Percentiles rank a stretch among this genome's conserved stretches.
phyloP scores from a whole-genome alignment of 2,888 invertebrate genomes.

The Clitarchus hookeri region DNA sequence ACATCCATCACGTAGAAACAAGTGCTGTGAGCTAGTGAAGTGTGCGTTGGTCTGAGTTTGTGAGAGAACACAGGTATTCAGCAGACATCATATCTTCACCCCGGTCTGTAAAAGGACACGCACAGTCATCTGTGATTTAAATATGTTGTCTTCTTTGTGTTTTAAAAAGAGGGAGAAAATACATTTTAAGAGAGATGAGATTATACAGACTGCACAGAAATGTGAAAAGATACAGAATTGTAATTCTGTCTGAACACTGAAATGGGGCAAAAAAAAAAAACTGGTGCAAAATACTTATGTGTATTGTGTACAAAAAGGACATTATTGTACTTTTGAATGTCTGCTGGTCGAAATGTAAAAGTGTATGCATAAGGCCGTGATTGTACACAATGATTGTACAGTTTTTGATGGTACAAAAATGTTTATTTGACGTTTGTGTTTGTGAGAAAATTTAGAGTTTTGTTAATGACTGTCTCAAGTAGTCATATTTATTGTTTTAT shows the following conservation, averaged over 20 bases:
- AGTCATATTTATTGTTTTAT: not conserved
- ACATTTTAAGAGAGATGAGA: not conserved
- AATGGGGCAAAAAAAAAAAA: not conserved
- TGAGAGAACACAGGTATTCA: not conserved
- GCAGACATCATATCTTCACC: too few species aligned
- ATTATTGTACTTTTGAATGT: too few species aligned
- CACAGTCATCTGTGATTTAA: too few species aligned
- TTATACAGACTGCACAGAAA: not conserved
- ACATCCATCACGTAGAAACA: not conserved
- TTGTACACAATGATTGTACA: not conserved
- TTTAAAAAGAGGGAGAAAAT: not conserved
- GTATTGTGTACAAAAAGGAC: too few species aligned
- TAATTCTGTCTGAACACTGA: not conserved
- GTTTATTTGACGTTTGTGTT: not conserved
- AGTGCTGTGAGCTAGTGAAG: too few species aligned
- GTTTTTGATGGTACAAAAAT: not conserved
- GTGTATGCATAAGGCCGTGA: too few species aligned
- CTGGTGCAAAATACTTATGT: not conserved
- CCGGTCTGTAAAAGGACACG: too few species aligned
- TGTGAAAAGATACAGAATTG: not conserved
- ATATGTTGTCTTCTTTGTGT: too few species aligned
- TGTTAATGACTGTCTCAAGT: not conserved
- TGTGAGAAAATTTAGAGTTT: not conserved
- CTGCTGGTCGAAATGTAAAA: too few species aligned
- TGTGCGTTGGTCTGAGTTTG: not conserved